Evolutionary conservation across 2,113 vertebrate genomes (phyloP), one percentile per base, ranked within the genome.

Genomic region (Phocoena sinus): DNA sequence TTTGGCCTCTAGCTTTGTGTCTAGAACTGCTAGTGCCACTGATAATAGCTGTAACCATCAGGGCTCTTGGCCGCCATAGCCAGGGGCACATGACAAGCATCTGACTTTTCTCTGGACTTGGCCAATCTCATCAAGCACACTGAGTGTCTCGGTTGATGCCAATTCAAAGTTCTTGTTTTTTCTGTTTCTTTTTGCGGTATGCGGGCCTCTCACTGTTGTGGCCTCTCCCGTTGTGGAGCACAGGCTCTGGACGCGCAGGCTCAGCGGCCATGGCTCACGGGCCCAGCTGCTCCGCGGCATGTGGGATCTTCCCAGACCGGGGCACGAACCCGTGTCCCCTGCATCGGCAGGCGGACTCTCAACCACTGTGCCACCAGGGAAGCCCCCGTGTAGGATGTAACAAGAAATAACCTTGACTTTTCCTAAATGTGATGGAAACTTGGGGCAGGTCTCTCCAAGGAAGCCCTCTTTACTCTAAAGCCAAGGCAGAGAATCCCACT

Each of bases 381-480:
- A 47, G 44, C 44, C 44, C 44, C 44, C 76, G 44, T 36, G 13
- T 36, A 38, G 33, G 76, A 41, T 36, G 26, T 65, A 28, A 58
- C 38, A 92, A 92, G 60, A 70, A 96, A 67, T 84, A 74, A 94
- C 87, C 26, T 83, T 90, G 50, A 47, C 26, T 77, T 94, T 97
- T 91, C 68, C 86, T 65, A 87, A 60, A 63, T 17, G 33, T 28
- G 77, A 74, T 56, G 63, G 82, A 92, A 94, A 94, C 62, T 41
- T 60, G 41, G 41, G 50, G 28, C 18, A 68, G 47, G 3, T 73
- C 47, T 94, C 38, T 73, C 84, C 26, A 41, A 65, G 53, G 63
- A 28, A 53, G 23, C 9, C 26, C 20, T 85, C 62, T 77, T 63
- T 71, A 36, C 41, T 23, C 58, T 74, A 11, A 89, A 89, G 33